phyloP scores from a whole-genome alignment of 2,797 vertebrate genomes.

The Harpagifer antarcticus region DNA sequence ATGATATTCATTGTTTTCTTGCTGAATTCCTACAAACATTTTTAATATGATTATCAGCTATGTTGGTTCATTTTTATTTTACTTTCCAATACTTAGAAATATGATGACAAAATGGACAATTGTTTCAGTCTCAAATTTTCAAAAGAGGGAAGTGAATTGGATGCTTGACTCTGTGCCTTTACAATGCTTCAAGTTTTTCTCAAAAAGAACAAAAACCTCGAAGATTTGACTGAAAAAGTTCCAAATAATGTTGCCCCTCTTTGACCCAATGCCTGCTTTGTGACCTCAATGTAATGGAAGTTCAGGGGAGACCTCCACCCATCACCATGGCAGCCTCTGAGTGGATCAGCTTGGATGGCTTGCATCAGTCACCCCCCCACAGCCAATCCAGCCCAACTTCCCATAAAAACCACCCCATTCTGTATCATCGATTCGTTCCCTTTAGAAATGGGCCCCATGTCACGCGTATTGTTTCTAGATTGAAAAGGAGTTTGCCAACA shows the following conservation, averaged over 20 bases:
- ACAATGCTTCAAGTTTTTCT: neutral
- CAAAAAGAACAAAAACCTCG: neutral
- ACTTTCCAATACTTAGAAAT: neutral
- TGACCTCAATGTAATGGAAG: slow-evolving; percentile 31
- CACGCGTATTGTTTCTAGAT: slow-evolving; percentile 72
- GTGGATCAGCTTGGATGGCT: slow-evolving; percentile 61
- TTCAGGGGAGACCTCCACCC: slow-evolving; percentile 35
- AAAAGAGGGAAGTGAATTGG: neutral
- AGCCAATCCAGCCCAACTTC: slow-evolving; percentile 45
- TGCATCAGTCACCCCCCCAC: slow-evolving; percentile 69
- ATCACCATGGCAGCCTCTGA: slow-evolving; percentile 33
- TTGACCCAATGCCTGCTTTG: neutral
- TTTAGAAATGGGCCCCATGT: slow-evolving; percentile 70
- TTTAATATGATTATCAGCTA: neutral
- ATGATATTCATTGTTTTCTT: neutral
- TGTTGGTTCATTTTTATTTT: neutral
- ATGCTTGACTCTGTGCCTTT: slow-evolving; percentile 9
- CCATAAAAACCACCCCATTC: slow-evolving; percentile 66
- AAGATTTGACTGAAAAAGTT: slow-evolving; percentile 2
- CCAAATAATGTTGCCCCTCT: neutral
- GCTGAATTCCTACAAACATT: neutral
- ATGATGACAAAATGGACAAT: neutral
- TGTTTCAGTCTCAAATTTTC: neutral
- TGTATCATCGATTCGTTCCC: slow-evolving; percentile 71
- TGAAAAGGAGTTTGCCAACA: slow-evolving; percentile 70